These are phyloP conservation scores for Aselliscus stoliczkanus DNA, from an alignment of 2,797 vertebrate species.

Conservation along the genomic window DNA sequence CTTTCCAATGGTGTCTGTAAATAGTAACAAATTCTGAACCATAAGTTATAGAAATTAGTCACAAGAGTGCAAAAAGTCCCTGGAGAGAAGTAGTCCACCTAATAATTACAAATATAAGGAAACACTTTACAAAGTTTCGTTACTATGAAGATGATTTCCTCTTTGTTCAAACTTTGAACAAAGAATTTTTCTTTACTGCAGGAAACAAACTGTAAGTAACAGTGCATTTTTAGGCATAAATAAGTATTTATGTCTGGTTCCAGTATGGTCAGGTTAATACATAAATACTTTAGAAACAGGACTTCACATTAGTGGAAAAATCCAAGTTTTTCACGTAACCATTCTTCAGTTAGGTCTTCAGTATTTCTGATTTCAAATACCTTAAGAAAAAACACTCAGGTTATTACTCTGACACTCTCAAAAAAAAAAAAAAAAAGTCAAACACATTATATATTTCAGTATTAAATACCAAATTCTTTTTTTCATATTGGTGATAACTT, in stretches of 20 bases:
- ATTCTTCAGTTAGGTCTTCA: constrained; percentile 93
- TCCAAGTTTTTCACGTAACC: constrained; percentile 90
- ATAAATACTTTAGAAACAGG: constrained; percentile 77
- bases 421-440: neutral
- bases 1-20: constrained; percentile 73
- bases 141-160: constrained; percentile 81
- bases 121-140: constrained; percentile 80
- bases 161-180: constrained; percentile 81
- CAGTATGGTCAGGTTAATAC: constrained; percentile 83
- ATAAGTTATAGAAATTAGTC: constrained; percentile 82
- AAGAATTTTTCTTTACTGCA: constrained; percentile 78
- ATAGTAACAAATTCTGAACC: constrained; percentile 77
- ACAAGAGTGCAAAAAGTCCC: constrained; percentile 81
- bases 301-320: constrained; percentile 86
- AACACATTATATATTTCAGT: neutral
- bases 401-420: constrained; percentile 2
- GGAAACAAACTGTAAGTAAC: constrained; percentile 82
- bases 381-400: constrained; percentile 67
- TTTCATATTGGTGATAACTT: neutral
- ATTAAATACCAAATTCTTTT: constrained; percentile 24
- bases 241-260: constrained; percentile 83
- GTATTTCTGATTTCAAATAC: constrained; percentile 89
- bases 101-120: constrained; percentile 79
- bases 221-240: constrained; percentile 82
- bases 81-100: constrained; percentile 81